A percentile compares a stretch with the other conserved stretches of the same genome.
phyloP scores from a whole-genome alignment of 2,113 vertebrate genomes.

The Toxotes jaculatrix region DNA sequence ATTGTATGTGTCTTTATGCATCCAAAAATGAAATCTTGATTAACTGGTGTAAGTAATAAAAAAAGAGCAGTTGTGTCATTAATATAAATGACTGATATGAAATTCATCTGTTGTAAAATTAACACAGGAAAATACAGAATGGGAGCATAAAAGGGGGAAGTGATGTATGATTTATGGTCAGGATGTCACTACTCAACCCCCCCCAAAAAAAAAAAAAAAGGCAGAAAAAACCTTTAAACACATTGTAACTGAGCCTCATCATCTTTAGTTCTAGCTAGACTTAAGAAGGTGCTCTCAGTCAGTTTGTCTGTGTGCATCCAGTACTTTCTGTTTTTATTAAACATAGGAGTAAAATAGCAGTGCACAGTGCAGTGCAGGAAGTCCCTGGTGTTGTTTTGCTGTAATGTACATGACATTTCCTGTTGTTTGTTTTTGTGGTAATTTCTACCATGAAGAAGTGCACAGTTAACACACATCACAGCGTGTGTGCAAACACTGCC shows the following conservation, averaged over 20 bases:
- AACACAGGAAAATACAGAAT: background rate
- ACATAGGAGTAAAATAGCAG: constrained; percentile 4
- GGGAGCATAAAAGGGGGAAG: background rate
- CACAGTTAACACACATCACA: constrained; percentile 19
- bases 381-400: constrained; percentile 3
- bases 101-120: background rate
- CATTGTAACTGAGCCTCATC: background rate
- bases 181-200: background rate
- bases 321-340: background rate
- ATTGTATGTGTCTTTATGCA: background rate
- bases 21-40: constrained; percentile 14
- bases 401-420: constrained; percentile 6
- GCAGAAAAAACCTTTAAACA: background rate
- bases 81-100: background rate
- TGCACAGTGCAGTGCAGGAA: background rate
- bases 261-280: background rate
- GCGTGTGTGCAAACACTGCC: constrained; percentile 18
- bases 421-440: constrained; percentile 23
- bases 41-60: background rate
- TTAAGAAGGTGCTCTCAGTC: background rate
- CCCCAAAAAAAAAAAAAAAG: background rate
- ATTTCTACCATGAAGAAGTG: constrained; percentile 16
- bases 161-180: background rate
- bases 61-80: background rate
- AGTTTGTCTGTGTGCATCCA: background rate